These are phyloP conservation scores for Hormaphis cornu DNA, from an alignment of 1,140 invertebrate genomes.

Conservation along the genomic window DNA sequence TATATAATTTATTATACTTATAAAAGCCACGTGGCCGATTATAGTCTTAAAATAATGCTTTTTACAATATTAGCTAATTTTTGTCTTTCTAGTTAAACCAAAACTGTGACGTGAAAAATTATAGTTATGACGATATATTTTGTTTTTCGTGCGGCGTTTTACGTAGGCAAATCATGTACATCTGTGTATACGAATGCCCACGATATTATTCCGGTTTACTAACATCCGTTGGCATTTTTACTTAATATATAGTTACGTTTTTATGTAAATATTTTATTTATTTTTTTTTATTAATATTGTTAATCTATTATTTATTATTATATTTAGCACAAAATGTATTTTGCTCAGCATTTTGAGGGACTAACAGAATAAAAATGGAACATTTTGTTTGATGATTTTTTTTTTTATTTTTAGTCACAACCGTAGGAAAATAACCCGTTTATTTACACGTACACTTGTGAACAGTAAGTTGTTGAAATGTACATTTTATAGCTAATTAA, in stretches of 20 bases:
- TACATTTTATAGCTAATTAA: no score
- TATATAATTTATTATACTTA: neutral
- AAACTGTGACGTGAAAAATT: neutral
- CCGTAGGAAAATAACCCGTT: no score
- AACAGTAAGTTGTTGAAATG: no score
- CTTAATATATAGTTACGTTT: neutral
- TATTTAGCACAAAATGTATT: neutral
- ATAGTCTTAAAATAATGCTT: no score
- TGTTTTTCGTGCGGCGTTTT: neutral
- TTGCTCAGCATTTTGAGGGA: slow-evolving; percentile 1
- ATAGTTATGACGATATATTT: neutral
- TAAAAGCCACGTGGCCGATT: no score
- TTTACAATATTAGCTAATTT: neutral
- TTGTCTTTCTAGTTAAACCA: neutral
- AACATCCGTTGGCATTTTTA: slow-evolving; percentile 2
- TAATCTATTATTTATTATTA: neutral
- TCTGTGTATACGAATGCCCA: neutral
- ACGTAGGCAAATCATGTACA: neutral
- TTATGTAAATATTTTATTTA: slow-evolving; percentile 21
- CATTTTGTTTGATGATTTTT: neutral
- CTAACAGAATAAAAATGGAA: slow-evolving; percentile 17
- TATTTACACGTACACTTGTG: no score
- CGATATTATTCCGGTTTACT: neutral
- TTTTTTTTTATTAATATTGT: slow-evolving; percentile 2
- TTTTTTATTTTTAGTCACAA: no score